Percentiles rank a stretch among this genome's conserved stretches.
Conservation (phyloP, 92 coral and sea anemone genomes). For the Heteractis magnifica region DNA sequence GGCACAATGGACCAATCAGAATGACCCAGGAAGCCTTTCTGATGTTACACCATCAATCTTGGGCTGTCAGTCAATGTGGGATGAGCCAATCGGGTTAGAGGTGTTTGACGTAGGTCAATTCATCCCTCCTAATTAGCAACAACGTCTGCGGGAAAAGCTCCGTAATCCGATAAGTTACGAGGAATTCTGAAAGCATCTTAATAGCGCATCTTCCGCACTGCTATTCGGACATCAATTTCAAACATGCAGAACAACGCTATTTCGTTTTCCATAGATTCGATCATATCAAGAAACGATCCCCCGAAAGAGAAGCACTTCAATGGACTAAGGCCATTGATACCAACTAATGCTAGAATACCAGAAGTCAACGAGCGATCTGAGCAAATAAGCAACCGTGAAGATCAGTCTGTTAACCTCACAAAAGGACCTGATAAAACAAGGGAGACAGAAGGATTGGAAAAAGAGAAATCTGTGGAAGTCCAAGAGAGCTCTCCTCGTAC, state of each 20-base stretch:
- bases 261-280: conserved; percentile 93
- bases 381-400: conserved; percentile 15
- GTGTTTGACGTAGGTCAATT: conserved; percentile 59
- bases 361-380: conserved; percentile 17
- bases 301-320: conserved; percentile 45
- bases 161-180: conserved; percentile 96
- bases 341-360: conserved; percentile 15
- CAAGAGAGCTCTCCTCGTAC: background rate
- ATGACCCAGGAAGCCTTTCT: conserved; percentile 27
- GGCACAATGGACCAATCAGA: conserved; percentile 59
- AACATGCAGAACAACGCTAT: conserved; percentile 80
- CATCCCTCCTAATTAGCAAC: conserved; percentile 78
- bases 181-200: conserved; percentile 29
- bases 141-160: conserved; percentile 56
- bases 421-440: background rate
- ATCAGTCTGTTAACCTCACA: conserved; percentile 19
- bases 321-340: conserved; percentile 15
- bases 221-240: conserved; percentile 50
- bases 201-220: conserved; percentile 36
- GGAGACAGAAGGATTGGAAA: background rate
- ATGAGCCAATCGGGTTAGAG: conserved; percentile 73
- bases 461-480: background rate
- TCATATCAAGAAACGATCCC: conserved; percentile 85
- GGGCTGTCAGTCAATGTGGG: conserved; percentile 66
- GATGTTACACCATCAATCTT: conserved; percentile 74